Evolutionary conservation across 2,797 vertebrate genomes (phyloP), one percentile per base, ranked within the genome.

Genomic region (Gymnothorax javanicus): DNA sequence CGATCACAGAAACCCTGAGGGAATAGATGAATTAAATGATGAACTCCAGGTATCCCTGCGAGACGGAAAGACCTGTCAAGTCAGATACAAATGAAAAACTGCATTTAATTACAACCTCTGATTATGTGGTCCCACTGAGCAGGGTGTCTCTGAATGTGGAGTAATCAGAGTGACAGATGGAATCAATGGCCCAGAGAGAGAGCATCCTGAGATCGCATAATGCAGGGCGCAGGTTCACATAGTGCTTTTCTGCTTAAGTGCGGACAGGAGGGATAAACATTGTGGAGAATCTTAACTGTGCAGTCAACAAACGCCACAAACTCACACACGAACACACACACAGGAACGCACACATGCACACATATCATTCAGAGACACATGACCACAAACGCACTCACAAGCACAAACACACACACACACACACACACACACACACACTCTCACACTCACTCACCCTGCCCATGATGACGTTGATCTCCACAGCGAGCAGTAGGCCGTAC

Each of bases 381-480:
- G 73, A 20, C 62, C 75, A 82, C 62, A 84, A 0, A 82, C 56
- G 54, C 64, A 50, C 67, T n/a, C 54, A n/a, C 67, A 87, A 9
- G 7, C 27, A 52, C 50, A 25, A 67, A 25, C 43, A 52, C 64
- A 33, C 60, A 67, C 54, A 27, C 79, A 75, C 9, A 85, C 85
- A 87, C 91, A 54, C 82, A 85, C 69, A 86, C 12, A 84, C 71
- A 85, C 23, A 59, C 52, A 13, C 73, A 62, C 20, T 56, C 73
- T 69, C 73, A 52, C 23, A 4, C 84, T 15, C 77, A 59, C 96
- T 97, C 94, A 99, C 98, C 96, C 99, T 95, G 89, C 97, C 97
- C 85, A 97, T 93, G 94, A 99, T 99, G 91, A 99, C 98, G 2
- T 98, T 99, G 90, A 99, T 91, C 94, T 99, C 98, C 91, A 99